Base-by-base conservation (phyloP, 92 coral and sea anemone genomes). In the Umimayanthus kanabou region DNA sequence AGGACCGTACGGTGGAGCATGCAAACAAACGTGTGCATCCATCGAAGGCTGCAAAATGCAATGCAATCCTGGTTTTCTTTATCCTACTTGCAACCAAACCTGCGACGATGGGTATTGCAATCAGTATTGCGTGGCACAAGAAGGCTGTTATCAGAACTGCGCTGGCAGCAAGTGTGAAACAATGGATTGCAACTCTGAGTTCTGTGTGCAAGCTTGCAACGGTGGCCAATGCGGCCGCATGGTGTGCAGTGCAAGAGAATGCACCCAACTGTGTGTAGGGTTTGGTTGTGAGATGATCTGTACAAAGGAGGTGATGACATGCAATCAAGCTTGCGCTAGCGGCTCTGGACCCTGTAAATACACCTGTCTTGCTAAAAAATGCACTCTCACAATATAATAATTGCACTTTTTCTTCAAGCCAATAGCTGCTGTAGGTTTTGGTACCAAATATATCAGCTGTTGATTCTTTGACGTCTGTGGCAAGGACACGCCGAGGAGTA, bases 151-250 rank as follows among this genome's bases (percentile, higher is more conserved):
- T 70, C 98, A 95, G 65, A 87, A 86, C 74, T 95, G 98, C 90
- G 92, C 94, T 22, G 94, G 96, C n/a, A 90, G 91, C 66, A 91
- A 94, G 90, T 91, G 95, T 47, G 93, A 93, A 79, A 85, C 81
- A 86, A 85, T 92, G 91, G 88, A 91, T 53, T 94, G 98, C 70
- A 90, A 92, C 74, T 87, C 95, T 40, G 85, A 94, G 66, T 70
- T 82, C 66, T 95, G 96, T 45, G 74, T 85, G 85, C 98, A 95
- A 84, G 91, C 90, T 16, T 95, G 98, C 86, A 89, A 80, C 67
- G 96, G 98, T 3, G 92, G 95, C 0, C 91, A 95, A 33, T 95
- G 98, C 26, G 98, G 98, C 25, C 87, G 87, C 25, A 89, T 95
- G 74, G 90, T 91, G 67, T 95, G 98, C 88, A 64, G 78, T 79